A percentile compares a stretch with the other conserved stretches of the same genome.
These are phyloP conservation scores for Numida meleagris DNA, from an alignment of 2,113 vertebrate species.

Conservation along the genomic window DNA sequence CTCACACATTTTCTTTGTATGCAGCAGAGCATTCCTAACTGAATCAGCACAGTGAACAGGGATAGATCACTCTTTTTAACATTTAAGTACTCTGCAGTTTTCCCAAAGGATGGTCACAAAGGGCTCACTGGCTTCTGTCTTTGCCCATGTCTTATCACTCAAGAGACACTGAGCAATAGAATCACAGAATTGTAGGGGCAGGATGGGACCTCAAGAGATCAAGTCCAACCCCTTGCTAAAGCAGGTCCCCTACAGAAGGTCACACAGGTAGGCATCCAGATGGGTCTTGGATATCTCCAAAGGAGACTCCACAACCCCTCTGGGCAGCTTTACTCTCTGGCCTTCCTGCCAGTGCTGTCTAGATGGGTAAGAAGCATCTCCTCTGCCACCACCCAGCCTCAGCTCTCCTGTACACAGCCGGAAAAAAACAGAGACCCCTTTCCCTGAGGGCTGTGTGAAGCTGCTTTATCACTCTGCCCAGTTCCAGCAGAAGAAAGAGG, in stretches of 20 bases:
- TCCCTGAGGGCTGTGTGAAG: background rate
- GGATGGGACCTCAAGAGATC: too few species aligned
- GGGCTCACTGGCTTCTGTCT: background rate
- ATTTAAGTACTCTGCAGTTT: background rate
- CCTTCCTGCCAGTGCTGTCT: background rate
- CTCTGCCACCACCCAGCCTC: rapidly evolving
- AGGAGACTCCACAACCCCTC: too few species aligned
- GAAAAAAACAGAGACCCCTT: background rate
- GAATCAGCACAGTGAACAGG: background rate
- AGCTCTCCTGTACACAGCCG: rapidly evolving
- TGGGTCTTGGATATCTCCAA: too few species aligned
- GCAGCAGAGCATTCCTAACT: background rate
- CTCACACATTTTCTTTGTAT: background rate
- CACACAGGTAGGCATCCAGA: too few species aligned
- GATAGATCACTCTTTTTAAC: background rate
- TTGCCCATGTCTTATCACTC: background rate
- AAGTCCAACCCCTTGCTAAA: too few species aligned
- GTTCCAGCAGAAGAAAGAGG: background rate
- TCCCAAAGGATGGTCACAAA: background rate
- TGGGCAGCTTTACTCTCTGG: background rate
- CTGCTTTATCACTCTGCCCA: background rate
- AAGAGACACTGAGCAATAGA: background rate
- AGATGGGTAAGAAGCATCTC: background rate
- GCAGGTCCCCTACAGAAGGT: too few species aligned
- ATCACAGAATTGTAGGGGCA: too few species aligned